Conservation (phyloP, 2,797 vertebrate species). For the Lepidocolaptes lacrymiger region DNA sequence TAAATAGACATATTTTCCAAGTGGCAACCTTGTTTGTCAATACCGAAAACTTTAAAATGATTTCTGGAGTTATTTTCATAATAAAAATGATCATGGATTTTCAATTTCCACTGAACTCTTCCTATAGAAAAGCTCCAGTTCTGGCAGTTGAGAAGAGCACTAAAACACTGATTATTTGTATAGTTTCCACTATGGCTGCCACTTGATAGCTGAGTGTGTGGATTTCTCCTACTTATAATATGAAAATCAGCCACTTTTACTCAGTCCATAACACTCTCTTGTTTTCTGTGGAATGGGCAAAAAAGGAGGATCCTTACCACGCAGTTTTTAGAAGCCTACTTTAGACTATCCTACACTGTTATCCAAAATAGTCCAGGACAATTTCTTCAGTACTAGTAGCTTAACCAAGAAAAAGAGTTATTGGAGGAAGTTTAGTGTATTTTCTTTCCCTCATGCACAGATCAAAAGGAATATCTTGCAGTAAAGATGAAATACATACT, state of each 20-base stretch:
- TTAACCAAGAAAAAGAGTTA: neutral
- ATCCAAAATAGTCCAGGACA: neutral
- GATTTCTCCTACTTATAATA: neutral
- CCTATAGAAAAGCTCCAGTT: neutral
- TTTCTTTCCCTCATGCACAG: neutral
- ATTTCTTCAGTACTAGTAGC: neutral
- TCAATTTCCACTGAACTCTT: neutral
- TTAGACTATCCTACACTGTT: neutral
- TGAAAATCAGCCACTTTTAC: neutral
- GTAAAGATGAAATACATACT: neutral
- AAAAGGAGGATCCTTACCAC: neutral
- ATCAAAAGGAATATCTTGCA: neutral
- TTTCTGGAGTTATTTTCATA: neutral
- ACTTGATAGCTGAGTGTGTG: neutral
- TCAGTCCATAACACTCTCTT: neutral
- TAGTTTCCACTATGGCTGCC: neutral
- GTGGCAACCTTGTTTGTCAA: neutral
- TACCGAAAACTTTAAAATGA: neutral
- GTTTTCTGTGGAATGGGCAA: neutral
- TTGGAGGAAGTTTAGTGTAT: neutral
- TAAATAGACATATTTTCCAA: neutral
- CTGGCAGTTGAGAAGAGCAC: neutral
- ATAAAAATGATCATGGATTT: neutral
- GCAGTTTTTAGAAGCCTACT: neutral
- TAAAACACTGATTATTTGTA: neutral